Conservation (phyloP, 2,797 vertebrate genomes). For the Sylvia borin region DNA sequence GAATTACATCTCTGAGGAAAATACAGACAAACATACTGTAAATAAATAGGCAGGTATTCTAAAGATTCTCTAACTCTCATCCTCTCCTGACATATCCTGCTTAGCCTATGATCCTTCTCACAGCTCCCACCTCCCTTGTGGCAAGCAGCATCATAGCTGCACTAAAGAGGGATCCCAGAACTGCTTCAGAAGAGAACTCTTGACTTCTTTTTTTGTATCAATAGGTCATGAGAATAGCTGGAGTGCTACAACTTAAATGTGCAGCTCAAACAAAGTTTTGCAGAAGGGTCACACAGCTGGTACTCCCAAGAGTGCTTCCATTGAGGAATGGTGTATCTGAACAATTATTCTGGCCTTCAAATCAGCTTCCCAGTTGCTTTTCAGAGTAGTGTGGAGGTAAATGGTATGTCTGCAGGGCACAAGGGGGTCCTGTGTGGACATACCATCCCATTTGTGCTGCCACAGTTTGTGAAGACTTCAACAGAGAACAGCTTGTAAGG, state of each 20-base stretch:
- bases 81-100: background rate
- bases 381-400: background rate
- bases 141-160: background rate
- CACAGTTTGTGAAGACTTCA: background rate
- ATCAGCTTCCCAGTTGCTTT: background rate
- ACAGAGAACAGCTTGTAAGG: background rate
- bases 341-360: background rate
- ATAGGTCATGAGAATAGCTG: background rate
- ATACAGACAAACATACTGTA: background rate
- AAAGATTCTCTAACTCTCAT: background rate
- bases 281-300: background rate
- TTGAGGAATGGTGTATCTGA: background rate
- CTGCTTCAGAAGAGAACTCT: background rate
- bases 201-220: background rate
- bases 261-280: background rate
- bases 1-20: background rate
- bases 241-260: background rate
- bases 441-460: background rate
- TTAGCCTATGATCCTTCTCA: background rate
- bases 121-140: background rate
- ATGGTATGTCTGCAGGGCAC: background rate
- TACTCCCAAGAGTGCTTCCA: background rate
- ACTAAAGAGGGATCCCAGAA: background rate
- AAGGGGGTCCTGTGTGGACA: background rate
- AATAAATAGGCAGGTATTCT: background rate